Evolutionary conservation across 2,888 invertebrate genomes (phyloP).

Genomic region (Diogma glabrata): DNA sequence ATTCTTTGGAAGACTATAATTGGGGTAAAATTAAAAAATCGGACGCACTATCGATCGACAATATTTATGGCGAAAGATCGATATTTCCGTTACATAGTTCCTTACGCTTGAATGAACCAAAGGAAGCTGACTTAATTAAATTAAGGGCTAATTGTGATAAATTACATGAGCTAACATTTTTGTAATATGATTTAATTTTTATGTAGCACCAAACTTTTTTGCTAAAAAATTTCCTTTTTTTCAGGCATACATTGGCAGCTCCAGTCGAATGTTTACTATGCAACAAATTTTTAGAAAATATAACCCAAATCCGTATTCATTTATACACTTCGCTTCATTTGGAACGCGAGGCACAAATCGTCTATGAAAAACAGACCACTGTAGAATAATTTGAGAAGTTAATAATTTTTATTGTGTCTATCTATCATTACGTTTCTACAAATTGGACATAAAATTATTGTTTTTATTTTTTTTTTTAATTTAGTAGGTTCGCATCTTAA

Average conservation of each 20-base stretch:
- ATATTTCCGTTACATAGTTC: conserved; percentile 42
- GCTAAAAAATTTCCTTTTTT: too few relatives aligned
- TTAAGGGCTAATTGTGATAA: conserved; percentile 37
- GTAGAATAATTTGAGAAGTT: too few relatives aligned
- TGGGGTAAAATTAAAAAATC: conserved; percentile 29
- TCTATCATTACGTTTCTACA: too few relatives aligned
- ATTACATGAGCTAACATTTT: too few relatives aligned
- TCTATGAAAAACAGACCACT: background rate
- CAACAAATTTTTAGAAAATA: conserved; percentile 19
- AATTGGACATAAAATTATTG: too few relatives aligned
- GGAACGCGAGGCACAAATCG: conserved; percentile 6
- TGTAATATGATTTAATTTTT: too few relatives aligned
- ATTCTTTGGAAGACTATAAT: conserved; percentile 26
- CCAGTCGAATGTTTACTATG: conserved; percentile 8
- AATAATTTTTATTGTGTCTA: too few relatives aligned
- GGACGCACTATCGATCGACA: conserved; percentile 30
- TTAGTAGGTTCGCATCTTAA: too few relatives aligned
- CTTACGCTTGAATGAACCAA: conserved; percentile 35
- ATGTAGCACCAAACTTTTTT: too few relatives aligned
- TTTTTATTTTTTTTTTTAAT: too few relatives aligned
- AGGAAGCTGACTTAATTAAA: conserved; percentile 27
- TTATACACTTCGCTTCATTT: conserved; percentile 23
- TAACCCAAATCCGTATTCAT: conserved; percentile 28
- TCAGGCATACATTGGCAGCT: too few relatives aligned
- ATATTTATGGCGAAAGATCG: conserved; percentile 31